phyloP scores from a whole-genome alignment of 2,797 vertebrate species.

The Staurois parvus region DNA sequence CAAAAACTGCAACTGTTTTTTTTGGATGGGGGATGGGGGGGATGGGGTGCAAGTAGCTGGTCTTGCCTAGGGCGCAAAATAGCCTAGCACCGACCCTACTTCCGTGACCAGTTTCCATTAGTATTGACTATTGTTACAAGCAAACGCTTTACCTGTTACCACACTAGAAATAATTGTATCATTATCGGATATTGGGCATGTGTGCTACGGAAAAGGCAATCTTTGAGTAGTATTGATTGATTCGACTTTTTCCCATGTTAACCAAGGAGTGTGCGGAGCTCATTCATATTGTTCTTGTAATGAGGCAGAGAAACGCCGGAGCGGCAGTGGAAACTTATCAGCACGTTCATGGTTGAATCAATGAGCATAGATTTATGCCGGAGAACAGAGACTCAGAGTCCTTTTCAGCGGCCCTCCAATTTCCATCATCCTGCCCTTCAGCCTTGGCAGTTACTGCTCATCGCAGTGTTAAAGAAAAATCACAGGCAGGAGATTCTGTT shows the following conservation, averaged over 20 bases:
- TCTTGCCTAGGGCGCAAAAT: too few relatives aligned
- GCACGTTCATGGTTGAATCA: neutral
- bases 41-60: too few relatives aligned
- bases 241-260: neutral
- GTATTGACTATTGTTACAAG: too few relatives aligned
- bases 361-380: conserved; percentile 15
- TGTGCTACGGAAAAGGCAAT: too few relatives aligned
- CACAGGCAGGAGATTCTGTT: conserved; percentile 11
- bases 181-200: too few relatives aligned
- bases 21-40: too few relatives aligned
- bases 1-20: too few relatives aligned
- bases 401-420: conserved; percentile 14
- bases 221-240: neutral
- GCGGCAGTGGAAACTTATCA: neutral
- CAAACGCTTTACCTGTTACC: too few relatives aligned
- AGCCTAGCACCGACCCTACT: too few relatives aligned
- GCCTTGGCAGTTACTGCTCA: conserved; percentile 17
- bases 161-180: too few relatives aligned
- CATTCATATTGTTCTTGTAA: conserved; percentile 13
- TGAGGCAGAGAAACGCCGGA: neutral
- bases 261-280: neutral
- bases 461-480: neutral
- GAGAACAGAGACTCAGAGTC: neutral
- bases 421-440: conserved; percentile 31
- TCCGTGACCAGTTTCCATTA: too few relatives aligned